Evolutionary conservation across 2,888 invertebrate species (phyloP).

Genomic region (Petrolisthes manimaculis): DNA sequence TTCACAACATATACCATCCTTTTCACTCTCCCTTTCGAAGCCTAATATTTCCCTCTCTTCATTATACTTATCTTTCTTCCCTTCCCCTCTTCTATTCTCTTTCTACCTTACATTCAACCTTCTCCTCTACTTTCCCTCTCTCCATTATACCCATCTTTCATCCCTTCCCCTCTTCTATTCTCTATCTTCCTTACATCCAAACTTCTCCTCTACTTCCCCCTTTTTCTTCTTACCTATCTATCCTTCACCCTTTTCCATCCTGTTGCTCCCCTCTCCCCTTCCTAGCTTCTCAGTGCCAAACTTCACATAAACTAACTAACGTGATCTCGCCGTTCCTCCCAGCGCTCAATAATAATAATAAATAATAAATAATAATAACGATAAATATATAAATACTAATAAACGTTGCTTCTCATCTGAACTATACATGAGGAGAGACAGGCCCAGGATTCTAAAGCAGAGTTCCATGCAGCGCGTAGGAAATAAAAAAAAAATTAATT

Average conservation of each 20-base stretch:
- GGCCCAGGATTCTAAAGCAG: neutral
- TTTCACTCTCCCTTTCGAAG: neutral
- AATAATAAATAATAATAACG: no score
- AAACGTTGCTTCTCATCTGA: no score
- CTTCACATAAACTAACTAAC: neutral
- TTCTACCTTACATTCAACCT: neutral
- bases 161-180: neutral
- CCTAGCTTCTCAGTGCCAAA: neutral
- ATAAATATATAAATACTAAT: no score
- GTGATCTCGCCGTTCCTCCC: conserved; percentile 14
- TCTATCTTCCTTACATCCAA: neutral
- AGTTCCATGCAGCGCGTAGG: neutral
- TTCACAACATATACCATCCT: neutral
- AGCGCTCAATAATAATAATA: neutral
- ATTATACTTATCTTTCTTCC: neutral
- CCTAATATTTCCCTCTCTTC: neutral
- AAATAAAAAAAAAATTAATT: neutral
- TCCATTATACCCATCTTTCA: neutral
- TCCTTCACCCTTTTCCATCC: neutral
- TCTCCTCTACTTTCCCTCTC: neutral
- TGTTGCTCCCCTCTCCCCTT: neutral
- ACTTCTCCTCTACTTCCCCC: neutral
- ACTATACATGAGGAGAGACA: neutral
- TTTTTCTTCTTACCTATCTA: neutral
- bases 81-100: neutral